phyloP scores from a whole-genome alignment of 2,888 invertebrate genomes.

The Drosophila affinis region DNA sequence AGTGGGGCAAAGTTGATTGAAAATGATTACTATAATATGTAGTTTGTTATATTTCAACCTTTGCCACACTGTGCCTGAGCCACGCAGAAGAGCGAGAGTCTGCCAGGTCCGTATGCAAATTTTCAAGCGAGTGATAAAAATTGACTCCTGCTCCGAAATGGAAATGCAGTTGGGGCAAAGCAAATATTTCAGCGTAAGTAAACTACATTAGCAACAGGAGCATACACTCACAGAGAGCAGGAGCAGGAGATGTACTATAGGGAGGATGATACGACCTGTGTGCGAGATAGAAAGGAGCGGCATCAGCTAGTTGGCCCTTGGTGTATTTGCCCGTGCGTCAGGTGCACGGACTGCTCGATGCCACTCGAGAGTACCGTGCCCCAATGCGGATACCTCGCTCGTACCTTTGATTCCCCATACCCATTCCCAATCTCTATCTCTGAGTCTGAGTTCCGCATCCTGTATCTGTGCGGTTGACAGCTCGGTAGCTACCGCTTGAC shows the following conservation, averaged over 20 bases:
- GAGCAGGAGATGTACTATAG: not conserved
- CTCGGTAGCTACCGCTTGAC: conserved; percentile 55
- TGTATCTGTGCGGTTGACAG: conserved; percentile 72
- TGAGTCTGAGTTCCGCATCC: conserved; percentile 21
- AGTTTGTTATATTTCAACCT: not conserved
- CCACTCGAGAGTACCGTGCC: not conserved
- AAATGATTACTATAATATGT: too few relatives aligned
- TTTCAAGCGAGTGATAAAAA: conserved; percentile 60
- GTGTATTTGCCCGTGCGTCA: conserved; percentile 64
- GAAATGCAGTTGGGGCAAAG: conserved; percentile 56
- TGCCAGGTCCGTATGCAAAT: conserved; percentile 61
- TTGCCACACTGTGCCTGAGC: not conserved
- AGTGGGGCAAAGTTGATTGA: not conserved
- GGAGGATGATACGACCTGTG: not conserved
- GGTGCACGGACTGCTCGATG: conserved; percentile 53
- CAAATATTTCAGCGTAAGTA: conserved; percentile 73
- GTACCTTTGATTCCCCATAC: not conserved
- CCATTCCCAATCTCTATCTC: conserved; percentile 14
- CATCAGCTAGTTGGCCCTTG: conserved; percentile 46
- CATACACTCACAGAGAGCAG: conserved; percentile 11
- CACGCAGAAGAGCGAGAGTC: conserved; percentile 34
- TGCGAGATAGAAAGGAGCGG: conserved; percentile 1
- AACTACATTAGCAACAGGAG: conserved; percentile 70
- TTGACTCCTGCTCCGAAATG: conserved; percentile 45
- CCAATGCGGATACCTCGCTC: not conserved